Evolutionary conservation across 2,888 invertebrate genomes (phyloP).

Genomic region (Drosophila merina): DNA sequence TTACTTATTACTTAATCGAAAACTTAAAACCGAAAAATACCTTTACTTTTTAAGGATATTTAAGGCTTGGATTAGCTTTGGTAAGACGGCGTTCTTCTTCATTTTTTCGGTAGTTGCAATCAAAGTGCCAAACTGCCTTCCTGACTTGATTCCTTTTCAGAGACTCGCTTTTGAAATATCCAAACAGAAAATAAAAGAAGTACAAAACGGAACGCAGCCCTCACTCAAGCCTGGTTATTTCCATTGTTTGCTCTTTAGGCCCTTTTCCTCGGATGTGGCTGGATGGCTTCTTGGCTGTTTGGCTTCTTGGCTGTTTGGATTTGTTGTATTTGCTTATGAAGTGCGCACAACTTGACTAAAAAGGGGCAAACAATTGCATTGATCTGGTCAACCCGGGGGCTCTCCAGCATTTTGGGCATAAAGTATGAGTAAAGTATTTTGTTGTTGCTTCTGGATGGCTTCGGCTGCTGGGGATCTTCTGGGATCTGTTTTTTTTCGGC

Average conservation of each 20-base stretch:
- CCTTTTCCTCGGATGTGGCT: slow-evolving; percentile 37
- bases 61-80: not conserved
- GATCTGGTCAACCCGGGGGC: slow-evolving; percentile 61
- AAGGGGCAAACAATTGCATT: slow-evolving; percentile 82
- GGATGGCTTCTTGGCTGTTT: slow-evolving; percentile 1
- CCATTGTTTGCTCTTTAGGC: slow-evolving; percentile 77
- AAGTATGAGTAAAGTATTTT: slow-evolving; percentile 79
- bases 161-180: not conserved
- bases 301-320: slow-evolving; percentile 36
- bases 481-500: slow-evolving; percentile 40
- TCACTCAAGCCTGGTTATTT: slow-evolving; percentile 39
- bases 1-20: too few species aligned
- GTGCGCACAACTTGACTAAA: slow-evolving; percentile 81
- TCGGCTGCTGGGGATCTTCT: slow-evolving; percentile 39
- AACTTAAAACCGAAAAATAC: not conserved
- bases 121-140: slow-evolving; percentile 70
- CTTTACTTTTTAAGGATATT: slow-evolving; percentile 9
- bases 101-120: slow-evolving; percentile 59
- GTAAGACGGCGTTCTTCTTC: not conserved
- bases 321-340: slow-evolving; percentile 78
- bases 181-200: slow-evolving; percentile 4
- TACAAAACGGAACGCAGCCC: slow-evolving; percentile 25
- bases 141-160: slow-evolving; percentile 18
- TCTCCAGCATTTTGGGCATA: slow-evolving; percentile 71
- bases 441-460: slow-evolving; percentile 26